Conservation (phyloP, 2,888 invertebrate species). For the Anticlea derivata region DNA sequence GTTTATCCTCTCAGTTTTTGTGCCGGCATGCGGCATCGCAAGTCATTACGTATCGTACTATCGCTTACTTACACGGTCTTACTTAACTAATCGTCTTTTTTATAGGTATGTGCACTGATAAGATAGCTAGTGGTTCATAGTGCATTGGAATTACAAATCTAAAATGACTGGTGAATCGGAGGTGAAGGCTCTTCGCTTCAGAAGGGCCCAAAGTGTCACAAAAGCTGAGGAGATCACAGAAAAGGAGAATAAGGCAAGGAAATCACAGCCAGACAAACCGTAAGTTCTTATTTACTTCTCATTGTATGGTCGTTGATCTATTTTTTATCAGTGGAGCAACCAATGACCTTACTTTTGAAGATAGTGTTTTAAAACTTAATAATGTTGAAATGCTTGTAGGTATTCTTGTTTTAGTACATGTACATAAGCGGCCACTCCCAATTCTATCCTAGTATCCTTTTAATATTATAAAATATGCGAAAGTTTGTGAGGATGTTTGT, state of each 20-base stretch:
- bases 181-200: slow-evolving; percentile 84
- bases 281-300: slow-evolving; percentile 77
- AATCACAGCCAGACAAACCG: slow-evolving; percentile 94
- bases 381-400: no score
- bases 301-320: slow-evolving; percentile 4
- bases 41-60: slow-evolving; percentile 4
- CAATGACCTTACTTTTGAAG: slow-evolving; percentile 3
- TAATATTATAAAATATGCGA: no score
- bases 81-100: slow-evolving; percentile 17
- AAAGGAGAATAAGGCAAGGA: slow-evolving; percentile 90
- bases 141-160: slow-evolving; percentile 1
- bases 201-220: slow-evolving; percentile 93
- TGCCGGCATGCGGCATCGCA: slow-evolving; percentile 1
- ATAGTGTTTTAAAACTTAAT: no score
- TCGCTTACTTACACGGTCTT: slow-evolving; percentile 4
- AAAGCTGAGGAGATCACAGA: slow-evolving; percentile 94
- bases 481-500: no score
- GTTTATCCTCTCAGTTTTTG: no score
- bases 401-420: no score
- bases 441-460: no score
- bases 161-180: slow-evolving; percentile 70
- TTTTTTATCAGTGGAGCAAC: slow-evolving; percentile 1
- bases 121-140: slow-evolving; percentile 21
- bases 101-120: slow-evolving; percentile 27
- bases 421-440: no score